Percentiles rank a stretch among this genome's conserved stretches.
Conservation (phyloP, 1,140 invertebrate species). For the Dreissena rostriformis region DNA sequence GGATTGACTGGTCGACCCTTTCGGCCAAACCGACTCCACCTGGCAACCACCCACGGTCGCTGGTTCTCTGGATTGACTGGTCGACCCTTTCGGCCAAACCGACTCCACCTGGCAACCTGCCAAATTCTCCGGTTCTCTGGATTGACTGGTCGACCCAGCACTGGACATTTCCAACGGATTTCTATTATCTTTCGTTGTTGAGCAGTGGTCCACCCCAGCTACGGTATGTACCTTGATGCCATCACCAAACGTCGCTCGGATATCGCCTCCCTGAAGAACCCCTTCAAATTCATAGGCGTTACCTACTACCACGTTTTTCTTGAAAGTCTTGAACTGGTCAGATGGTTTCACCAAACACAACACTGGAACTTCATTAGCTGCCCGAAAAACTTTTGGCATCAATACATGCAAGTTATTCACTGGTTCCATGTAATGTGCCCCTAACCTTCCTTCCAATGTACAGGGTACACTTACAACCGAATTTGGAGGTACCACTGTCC, state of each 20-base stretch:
- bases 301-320: constrained; percentile 9
- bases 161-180: too few relatives aligned
- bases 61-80: too few relatives aligned
- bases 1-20: too few relatives aligned
- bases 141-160: too few relatives aligned
- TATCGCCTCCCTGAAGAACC: not conserved
- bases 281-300: constrained; percentile 26
- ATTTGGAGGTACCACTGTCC: constrained; percentile 30
- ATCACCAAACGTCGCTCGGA: not conserved
- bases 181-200: too few relatives aligned
- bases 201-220: too few relatives aligned
- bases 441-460: not conserved
- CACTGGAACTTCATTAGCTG: not conserved
- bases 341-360: constrained; percentile 36
- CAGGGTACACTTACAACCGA: constrained; percentile 11
- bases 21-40: too few relatives aligned
- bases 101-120: too few relatives aligned
- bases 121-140: too few relatives aligned
- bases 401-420: not conserved
- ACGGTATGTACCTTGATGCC: too few relatives aligned
- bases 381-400: constrained; percentile 11
- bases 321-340: constrained; percentile 18
- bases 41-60: too few relatives aligned
- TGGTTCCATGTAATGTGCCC: constrained; percentile 20
- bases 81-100: too few relatives aligned